Evolutionary conservation across 2,113 vertebrate species (phyloP).

Genomic region (Tringa solitaria): DNA sequence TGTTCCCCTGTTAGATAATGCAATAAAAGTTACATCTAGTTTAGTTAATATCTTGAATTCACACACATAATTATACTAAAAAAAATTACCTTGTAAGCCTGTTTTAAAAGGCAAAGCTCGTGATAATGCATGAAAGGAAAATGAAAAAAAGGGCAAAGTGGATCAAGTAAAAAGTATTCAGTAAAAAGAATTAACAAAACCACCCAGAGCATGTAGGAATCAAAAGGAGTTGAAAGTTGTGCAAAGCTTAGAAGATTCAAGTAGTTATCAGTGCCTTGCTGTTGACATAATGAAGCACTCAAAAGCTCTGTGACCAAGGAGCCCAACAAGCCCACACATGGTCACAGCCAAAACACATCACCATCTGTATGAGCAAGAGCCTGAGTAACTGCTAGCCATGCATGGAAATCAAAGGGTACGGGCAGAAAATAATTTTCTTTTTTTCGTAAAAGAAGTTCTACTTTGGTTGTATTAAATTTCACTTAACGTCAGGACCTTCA

Average conservation of each 20-base stretch:
- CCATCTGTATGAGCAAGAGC: too few relatives aligned
- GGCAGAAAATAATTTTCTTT: rapidly evolving
- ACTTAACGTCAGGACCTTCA: neutral
- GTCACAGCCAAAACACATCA: neutral
- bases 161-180: too few relatives aligned
- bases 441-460: neutral
- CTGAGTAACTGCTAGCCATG: neutral
- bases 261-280: neutral
- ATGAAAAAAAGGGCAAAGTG: neutral
- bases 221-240: neutral
- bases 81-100: neutral
- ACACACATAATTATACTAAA: neutral
- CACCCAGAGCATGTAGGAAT: neutral
- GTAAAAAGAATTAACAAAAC: neutral
- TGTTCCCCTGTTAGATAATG: neutral
- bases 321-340: rapidly evolving
- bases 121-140: neutral
- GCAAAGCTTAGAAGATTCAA: neutral
- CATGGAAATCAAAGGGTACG: neutral
- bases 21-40: neutral
- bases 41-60: neutral
- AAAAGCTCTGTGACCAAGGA: neutral
- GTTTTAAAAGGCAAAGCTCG: neutral
- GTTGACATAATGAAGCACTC: neutral
- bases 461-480: neutral